Base-by-base conservation (phyloP, 2,888 invertebrate species). In the Synergus laeviventris region DNA sequence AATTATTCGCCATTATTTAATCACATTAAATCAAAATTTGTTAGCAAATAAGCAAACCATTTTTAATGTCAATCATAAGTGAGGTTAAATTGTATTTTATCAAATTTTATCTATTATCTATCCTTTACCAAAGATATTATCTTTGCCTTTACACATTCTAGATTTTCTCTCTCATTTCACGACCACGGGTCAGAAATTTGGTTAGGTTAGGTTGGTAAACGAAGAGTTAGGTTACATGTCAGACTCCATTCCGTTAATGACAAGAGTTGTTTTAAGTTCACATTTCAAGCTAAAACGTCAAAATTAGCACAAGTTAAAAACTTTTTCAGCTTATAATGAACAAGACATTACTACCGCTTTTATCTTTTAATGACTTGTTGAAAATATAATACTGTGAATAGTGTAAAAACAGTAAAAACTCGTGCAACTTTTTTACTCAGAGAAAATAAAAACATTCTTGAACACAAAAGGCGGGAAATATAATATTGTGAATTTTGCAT, bases 1-100 rank as follows among this genome's bases (percentile, higher is more conserved):
- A 84, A 36, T 81, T 84, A 4, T 84, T 81, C 18, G 84, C 81
- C 88, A 88, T 89, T 18, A 24, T 21, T 56, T 21, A 56, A 21
- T 12, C 21, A 21, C 21, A 18, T 56, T 21, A 24, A 21, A 56
- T 21, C 21, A 8, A 12, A 56, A 56, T 4, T 56, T 56, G 14
- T 12, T 14, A 31, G n/a, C n/a, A n/a, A n/a, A 11, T 42, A 42
- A 42, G 14, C 56, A 56, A 56, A 56, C 21, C 56, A 56, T 56
- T 9, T 18, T 21, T 21, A 45, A 56, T 21, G 3, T 1, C 4
- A 18, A 18, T 24, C 21, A 56, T 14, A 0, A 56, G 21, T 56
- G 12, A 56, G 21, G 56, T 56, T 21, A 56, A 14, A 12, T 14
- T 42, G 14, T 14, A 42, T 14, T 42, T 42, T 14, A 14, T 42